Evolutionary conservation across 2,113 vertebrate genomes (phyloP), one percentile per base, ranked within the genome.

Genomic region (Scalopus aquaticus): DNA sequence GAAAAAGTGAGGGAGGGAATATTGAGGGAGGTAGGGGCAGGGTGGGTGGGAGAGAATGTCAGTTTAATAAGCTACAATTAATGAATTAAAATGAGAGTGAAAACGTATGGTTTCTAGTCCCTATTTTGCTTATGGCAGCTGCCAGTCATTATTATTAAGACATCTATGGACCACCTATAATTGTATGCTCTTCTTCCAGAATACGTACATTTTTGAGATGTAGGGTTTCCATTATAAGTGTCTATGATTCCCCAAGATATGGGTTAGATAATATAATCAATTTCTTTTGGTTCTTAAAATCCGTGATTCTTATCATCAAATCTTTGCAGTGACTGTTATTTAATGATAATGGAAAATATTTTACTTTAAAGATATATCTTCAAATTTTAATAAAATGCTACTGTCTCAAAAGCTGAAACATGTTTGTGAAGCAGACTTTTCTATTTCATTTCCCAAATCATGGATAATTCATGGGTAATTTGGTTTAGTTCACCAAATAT

Each of bases 231-330:
- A 49, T 62, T 39, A 64, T 39, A 78, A 32, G 20, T 0, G 0
- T 80, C 26, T 80, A 32, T 54, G 3, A 58, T 80, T 44, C 42
- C 28, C 6, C 15, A 77, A 20, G 0, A 79, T 76, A 54, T 28
- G 1, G 19, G 32, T 62, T 82, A 54, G 51, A 64, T 56, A 64
- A 30, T 20, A 60, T 28, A 62, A 51, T 7, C 28, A 20, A 9
- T n/a, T 96, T 67, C 7, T 85, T 95, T 64, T n/a, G 3, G 2
- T 74, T 96, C n/a, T 87, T 24, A 94, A 82, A 86, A 62, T 65
- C 49, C 72, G 13, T 91, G 11, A 60, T 60, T 65, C 20, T 46
- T 73, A 74, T 46, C n/a, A 83, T 65, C 5, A 74, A 82, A 51
- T 80, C 11, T 54, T 73, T 60, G 11, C 64, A 60, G 26, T 94